Base-by-base conservation (phyloP, 2,797 vertebrate genomes). In the Corythornis leucogaster region DNA sequence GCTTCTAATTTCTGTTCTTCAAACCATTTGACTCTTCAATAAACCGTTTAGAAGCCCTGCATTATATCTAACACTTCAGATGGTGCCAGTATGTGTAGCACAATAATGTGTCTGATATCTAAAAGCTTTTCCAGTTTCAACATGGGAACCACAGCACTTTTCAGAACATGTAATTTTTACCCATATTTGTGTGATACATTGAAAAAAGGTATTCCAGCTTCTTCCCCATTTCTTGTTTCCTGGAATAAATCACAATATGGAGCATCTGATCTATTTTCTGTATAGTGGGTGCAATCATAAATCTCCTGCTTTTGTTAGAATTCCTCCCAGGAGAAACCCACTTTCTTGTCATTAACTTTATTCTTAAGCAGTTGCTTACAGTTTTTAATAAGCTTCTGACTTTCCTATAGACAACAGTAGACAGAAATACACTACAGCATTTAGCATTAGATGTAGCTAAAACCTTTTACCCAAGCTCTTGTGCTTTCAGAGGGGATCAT, bases 1-100 rank as follows among this genome's bases (percentile, higher is more conserved):
- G 55, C 42, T 86, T 93, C 40, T 89, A 0, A 46, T 75, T 95
- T 94, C 90, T 77, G 5, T 85, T 92, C 74, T 91, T 93, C 50
- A 35, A 80, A 85, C n/a, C 4, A 10, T 54, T 46, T 54, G 30
- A 74, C 35, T 75, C 59, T 54, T 89, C 40, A 84, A 0, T 31
- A 16, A 24, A 24, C 35, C 40, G 33, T 63, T 63, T 26, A 78
- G 66, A 70, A 75, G n/a, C 12, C 15, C 18, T 80, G 20, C 11
- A 17, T 90, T 57, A 51, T 63, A 66, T 42, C 35, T 90, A 48
- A 55, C 35, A 25, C 9, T 80, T 87, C 11, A 48, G 26, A 73
- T 75, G 18, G 15, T 93, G 28, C 35, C 51, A 53, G 13, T 33
- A 31, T 53, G 28, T 53, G 28, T 54, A 70, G 24, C 24, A 84